Evolutionary conservation across 1,140 invertebrate species (phyloP).

Genomic region (Aphelenchoides besseyi): DNA sequence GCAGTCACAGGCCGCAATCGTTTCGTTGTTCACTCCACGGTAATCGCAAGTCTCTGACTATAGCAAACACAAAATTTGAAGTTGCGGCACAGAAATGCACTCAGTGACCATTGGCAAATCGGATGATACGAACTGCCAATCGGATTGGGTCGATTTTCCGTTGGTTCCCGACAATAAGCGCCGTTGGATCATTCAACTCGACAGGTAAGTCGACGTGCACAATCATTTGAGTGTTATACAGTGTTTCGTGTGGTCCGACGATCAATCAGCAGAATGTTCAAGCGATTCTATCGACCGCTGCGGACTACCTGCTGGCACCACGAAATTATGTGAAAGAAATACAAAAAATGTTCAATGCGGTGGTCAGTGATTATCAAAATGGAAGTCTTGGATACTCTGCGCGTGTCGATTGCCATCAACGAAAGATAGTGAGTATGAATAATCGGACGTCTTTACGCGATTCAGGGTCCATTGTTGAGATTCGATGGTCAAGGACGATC

Average conservation of each 20-base stretch:
- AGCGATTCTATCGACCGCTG: slow-evolving; percentile 7
- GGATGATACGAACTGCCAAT: slow-evolving; percentile 8
- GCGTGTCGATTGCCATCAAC: slow-evolving; percentile 5
- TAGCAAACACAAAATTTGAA: background rate
- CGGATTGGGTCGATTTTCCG: background rate
- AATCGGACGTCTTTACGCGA: background rate
- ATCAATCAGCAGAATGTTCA: background rate
- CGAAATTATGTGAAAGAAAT: background rate
- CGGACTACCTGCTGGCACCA: background rate
- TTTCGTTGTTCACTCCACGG: slow-evolving; percentile 10
- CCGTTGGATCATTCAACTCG: background rate
- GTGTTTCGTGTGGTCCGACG: background rate
- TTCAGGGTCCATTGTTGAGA: background rate
- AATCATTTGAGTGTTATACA: background rate
- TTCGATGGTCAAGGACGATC: background rate
- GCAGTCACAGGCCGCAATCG: background rate
- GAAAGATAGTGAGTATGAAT: background rate
- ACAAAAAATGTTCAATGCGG: background rate
- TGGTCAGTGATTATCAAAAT: background rate
- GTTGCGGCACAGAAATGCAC: background rate
- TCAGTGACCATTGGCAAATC: slow-evolving; percentile 3
- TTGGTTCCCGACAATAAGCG: background rate
- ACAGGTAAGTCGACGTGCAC: background rate
- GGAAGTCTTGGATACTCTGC: background rate
- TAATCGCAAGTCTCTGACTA: background rate